A percentile compares a stretch with the other conserved stretches of the same genome.
These are phyloP conservation scores for Hyaena hyaena DNA, from an alignment of 2,113 vertebrate species.

Conservation along the genomic window DNA sequence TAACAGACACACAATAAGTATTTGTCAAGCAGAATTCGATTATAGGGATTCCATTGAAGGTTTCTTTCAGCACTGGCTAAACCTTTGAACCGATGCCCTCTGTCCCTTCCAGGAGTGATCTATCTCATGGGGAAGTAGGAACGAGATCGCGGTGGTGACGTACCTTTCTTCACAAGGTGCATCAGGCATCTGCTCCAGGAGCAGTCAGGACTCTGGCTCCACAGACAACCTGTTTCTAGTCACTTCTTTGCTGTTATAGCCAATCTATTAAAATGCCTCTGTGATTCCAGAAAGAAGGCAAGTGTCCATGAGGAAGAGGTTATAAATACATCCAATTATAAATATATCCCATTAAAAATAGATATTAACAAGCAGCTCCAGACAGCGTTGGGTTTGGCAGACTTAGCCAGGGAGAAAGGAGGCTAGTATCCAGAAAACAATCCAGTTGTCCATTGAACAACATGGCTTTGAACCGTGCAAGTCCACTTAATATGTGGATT, in stretches of 20 bases:
- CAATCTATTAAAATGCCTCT: constrained; percentile 52
- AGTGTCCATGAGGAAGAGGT: constrained; percentile 32
- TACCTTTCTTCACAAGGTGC: background rate
- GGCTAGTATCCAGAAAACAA: background rate
- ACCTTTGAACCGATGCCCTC: background rate
- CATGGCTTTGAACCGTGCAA: background rate
- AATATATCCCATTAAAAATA: constrained; percentile 68
- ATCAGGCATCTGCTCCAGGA: background rate
- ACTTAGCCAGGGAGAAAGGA: background rate
- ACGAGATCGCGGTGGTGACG: background rate
- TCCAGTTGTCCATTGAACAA: rapidly evolving
- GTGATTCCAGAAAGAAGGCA: constrained; percentile 51
- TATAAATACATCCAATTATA: constrained; percentile 62
- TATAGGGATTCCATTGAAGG: background rate
- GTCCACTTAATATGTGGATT: background rate
- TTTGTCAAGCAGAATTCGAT: background rate
- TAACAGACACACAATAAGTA: background rate
- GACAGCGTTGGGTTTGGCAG: background rate
- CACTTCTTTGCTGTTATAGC: background rate
- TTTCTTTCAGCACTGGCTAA: background rate
- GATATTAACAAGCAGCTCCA: constrained; percentile 28
- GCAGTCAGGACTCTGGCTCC: background rate
- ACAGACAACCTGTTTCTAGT: background rate
- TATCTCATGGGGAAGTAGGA: background rate
- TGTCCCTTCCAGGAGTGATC: background rate